Evolutionary conservation across 2,888 invertebrate genomes (phyloP), one percentile per base, ranked within the genome.

Genomic region (Electrophaes corylata): DNA sequence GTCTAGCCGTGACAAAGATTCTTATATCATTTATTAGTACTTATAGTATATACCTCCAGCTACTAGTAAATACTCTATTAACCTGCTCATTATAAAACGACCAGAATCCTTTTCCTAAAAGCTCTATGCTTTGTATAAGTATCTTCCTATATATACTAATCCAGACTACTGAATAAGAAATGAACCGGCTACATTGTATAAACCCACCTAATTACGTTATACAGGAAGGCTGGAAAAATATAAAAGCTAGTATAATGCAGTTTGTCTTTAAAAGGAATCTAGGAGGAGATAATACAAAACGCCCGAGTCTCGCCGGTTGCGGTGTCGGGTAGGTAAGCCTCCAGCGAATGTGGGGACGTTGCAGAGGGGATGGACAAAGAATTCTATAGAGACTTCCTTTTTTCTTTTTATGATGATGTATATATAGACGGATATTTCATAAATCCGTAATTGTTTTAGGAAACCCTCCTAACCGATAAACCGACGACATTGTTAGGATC

Each of bases 221-320:
- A 58, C 45, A 55, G 48, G 48, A 62, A 60, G 46, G 26, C 54
- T 62, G 51, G 26, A 57, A 55, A 58, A 57, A 59, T 57, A 48
- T 55, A 56, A 62, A 60, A 63, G 45, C 51, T 29, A 59, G 54
- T 65, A 29, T 29, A 64, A 65, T 64, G 52, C 43, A 59, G 60
- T 65, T 66, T 62, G 61, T 60, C 60, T 64, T 62, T 60, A 57
- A 57, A 75, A 71, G 72, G 70, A 79, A 78, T 79, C 72, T 78
- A 75, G 73, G 72, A 74, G 67, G 70, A 78, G 82, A 84, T 84
- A 84, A 81, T 81, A 83, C 73, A 76, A 78, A 83, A 76, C 69
- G 77, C 73, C 64, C 70, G 66, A 67, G 72, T 67, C 67, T 67
- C 60, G 62, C 60, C 63, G 61, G 65, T 62, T 57, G 70, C 60